These are phyloP conservation scores for Amphiduros pacificus DNA, from an alignment of 2,888 invertebrate genomes.

Conservation along the genomic window DNA sequence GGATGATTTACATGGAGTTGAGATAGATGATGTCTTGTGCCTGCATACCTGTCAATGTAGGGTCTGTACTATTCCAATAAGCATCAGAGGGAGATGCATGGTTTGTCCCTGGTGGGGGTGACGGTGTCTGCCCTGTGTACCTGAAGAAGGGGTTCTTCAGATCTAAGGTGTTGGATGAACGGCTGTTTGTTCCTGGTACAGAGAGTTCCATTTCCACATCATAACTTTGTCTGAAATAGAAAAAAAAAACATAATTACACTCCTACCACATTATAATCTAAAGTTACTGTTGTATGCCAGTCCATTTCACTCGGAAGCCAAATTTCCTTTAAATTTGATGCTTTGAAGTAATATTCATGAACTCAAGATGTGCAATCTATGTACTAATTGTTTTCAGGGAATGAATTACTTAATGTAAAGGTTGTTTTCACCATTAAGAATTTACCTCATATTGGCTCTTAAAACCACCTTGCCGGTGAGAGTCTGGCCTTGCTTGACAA, in stretches of 20 bases:
- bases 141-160: constrained; percentile 98
- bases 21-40: too few species aligned
- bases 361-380: too few species aligned
- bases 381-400: too few species aligned
- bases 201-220: constrained; percentile 95
- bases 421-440: too few species aligned
- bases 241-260: too few species aligned
- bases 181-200: constrained; percentile 81
- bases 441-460: constrained; percentile 85
- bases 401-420: too few species aligned
- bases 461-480: constrained; percentile 85
- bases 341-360: too few species aligned
- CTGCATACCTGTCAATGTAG: not conserved
- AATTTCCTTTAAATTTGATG: too few species aligned
- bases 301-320: too few species aligned
- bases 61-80: constrained; percentile 43
- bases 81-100: constrained; percentile 87
- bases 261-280: too few species aligned
- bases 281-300: too few species aligned
- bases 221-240: constrained; percentile 80
- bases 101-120: constrained; percentile 89
- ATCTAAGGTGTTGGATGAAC: constrained; percentile 89
- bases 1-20: too few species aligned
- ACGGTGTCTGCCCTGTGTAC: constrained; percentile 66
- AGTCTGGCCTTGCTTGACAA: constrained; percentile 91